phyloP scores from a whole-genome alignment of 2,888 invertebrate genomes.

The Apomyelois bistriatella region DNA sequence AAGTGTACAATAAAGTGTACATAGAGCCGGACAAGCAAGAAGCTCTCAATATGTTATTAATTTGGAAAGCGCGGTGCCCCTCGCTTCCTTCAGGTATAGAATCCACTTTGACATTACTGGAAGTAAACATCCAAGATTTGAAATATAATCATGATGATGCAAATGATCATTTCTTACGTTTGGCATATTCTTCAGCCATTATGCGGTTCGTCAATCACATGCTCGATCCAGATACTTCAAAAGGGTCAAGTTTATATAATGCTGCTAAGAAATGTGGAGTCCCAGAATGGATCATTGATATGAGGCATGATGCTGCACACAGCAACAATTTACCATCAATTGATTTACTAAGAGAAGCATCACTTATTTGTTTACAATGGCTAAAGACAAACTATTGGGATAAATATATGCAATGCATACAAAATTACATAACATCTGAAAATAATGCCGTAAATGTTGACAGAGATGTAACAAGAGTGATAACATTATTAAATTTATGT shows the following conservation, averaged over 20 bases:
- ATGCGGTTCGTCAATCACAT: slow-evolving; percentile 84
- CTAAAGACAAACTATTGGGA: slow-evolving; percentile 84
- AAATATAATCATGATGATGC: slow-evolving; percentile 32
- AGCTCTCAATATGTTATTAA: slow-evolving; percentile 67
- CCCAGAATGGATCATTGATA: slow-evolving; percentile 88
- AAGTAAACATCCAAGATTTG: slow-evolving; percentile 66
- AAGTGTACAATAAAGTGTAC: slow-evolving; percentile 69
- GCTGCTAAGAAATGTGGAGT: slow-evolving; percentile 83
- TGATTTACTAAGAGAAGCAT: slow-evolving; percentile 81
- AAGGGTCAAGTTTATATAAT: slow-evolving; percentile 74
- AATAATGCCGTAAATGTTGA: slow-evolving; percentile 27
- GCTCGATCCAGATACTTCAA: slow-evolving; percentile 75
- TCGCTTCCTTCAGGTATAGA: slow-evolving; percentile 81
- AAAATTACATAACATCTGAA: slow-evolving; percentile 58
- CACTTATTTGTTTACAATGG: slow-evolving; percentile 83
- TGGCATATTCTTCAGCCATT: slow-evolving; percentile 82
- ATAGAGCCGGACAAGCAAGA: slow-evolving; percentile 50
- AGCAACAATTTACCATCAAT: slow-evolving; percentile 83
- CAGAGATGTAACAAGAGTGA: slow-evolving; percentile 47
- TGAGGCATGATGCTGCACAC: slow-evolving; percentile 90
- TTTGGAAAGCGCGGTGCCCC: slow-evolving; percentile 81
- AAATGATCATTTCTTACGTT: slow-evolving; percentile 69
- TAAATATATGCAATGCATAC: slow-evolving; percentile 70
- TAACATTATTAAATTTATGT: slow-evolving; percentile 54
- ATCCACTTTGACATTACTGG: slow-evolving; percentile 78